These are phyloP conservation scores for Sarcophaga peregrina DNA, from an alignment of 1,140 invertebrate species.

Conservation along the genomic window DNA sequence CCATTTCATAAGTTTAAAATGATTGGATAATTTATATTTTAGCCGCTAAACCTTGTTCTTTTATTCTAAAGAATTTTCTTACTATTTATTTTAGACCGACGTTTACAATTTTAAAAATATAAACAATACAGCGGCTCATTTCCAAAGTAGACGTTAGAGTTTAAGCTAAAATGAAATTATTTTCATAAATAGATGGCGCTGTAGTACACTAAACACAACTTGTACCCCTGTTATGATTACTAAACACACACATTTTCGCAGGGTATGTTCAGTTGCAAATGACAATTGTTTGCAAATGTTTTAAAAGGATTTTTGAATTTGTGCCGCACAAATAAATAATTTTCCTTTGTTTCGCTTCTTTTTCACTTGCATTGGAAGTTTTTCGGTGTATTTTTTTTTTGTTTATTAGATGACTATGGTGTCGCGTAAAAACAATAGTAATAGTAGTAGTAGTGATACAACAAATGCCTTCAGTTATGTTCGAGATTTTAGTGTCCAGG, in stretches of 20 bases:
- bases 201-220: background rate
- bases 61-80: too few species aligned
- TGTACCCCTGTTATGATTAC: background rate
- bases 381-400: background rate
- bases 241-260: background rate
- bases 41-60: too few species aligned
- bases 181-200: slow-evolving; percentile 3
- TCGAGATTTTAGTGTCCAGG: slow-evolving; percentile 57
- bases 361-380: background rate
- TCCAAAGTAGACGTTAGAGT: too few species aligned
- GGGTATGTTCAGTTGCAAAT: background rate
- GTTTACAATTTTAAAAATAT: background rate
- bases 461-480: slow-evolving; percentile 55
- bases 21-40: too few species aligned
- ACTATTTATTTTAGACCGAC: too few species aligned
- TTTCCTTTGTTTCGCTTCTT: background rate
- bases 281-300: background rate
- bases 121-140: background rate
- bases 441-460: slow-evolving; percentile 37
- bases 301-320: background rate
- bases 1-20: too few species aligned
- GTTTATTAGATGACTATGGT: background rate
- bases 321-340: background rate
- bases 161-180: too few species aligned
- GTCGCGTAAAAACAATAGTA: slow-evolving; percentile 5